phyloP scores from a whole-genome alignment of 2,797 vertebrate species.

The Pantherophis vulpinus region DNA sequence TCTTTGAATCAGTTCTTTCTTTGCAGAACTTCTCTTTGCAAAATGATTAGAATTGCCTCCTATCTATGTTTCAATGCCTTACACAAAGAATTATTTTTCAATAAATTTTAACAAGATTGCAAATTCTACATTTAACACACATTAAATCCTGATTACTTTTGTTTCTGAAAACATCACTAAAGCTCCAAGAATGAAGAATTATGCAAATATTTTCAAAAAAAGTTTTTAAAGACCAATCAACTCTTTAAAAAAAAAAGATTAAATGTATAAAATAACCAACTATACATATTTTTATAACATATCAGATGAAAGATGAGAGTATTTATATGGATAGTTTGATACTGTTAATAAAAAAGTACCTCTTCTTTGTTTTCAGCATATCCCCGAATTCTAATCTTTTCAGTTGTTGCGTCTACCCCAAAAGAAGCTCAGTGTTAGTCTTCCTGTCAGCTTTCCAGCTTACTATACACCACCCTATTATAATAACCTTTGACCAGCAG shows the following conservation, averaged over 20 bases:
- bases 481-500: conserved; percentile 92
- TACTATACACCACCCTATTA: conserved; percentile 87
- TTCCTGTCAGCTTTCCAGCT: conserved; percentile 77
- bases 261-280: background rate
- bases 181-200: background rate
- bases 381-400: conserved; percentile 47
- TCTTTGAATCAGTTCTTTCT: background rate
- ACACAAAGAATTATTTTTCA: background rate
- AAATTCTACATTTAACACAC: background rate
- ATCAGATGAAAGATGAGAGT: background rate
- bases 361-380: conserved; percentile 59
- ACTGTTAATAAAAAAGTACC: conserved; percentile 43
- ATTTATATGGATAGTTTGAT: conserved; percentile 7
- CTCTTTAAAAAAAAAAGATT: background rate
- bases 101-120: background rate
- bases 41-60: background rate
- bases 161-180: background rate
- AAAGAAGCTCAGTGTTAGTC: conserved; percentile 67
- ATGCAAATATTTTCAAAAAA: background rate
- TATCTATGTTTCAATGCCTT: background rate
- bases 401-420: conserved; percentile 67
- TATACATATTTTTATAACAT: background rate
- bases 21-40: background rate
- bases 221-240: background rate
- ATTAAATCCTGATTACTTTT: background rate